Percentiles rank a stretch among this genome's conserved stretches.
Conservation (phyloP, 2,888 invertebrate species). For the Cylindroiulus punctatus region DNA sequence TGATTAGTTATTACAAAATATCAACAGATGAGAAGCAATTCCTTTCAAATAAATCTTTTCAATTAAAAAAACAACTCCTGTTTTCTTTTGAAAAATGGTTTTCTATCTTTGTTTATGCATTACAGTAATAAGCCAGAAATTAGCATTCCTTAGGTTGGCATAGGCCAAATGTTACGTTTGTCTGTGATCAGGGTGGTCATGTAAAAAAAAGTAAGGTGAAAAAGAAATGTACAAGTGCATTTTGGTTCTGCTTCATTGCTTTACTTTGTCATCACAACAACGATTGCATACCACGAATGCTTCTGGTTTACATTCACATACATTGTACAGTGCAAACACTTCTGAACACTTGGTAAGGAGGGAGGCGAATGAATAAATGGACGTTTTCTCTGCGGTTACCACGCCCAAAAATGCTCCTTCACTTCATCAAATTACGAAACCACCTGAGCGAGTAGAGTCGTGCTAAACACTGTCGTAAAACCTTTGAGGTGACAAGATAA, state of each 20-base stretch:
- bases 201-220: no score
- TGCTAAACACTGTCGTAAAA: neutral
- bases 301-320: neutral
- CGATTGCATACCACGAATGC: neutral
- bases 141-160: no score
- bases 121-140: no score
- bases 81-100: no score
- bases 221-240: neutral
- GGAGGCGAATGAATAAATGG: neutral
- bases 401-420: slow-evolving; percentile 5
- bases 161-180: no score
- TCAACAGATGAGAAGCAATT: no score
- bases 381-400: neutral
- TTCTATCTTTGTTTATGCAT: no score
- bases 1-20: no score
- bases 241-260: neutral
- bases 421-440: neutral
- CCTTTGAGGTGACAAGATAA: neutral
- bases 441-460: neutral
- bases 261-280: neutral
- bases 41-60: no score
- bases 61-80: no score
- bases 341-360: neutral
- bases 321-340: no score
- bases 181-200: no score